Evolutionary conservation across 2,113 vertebrate species (phyloP).

Genomic region (Symphodus melops): DNA sequence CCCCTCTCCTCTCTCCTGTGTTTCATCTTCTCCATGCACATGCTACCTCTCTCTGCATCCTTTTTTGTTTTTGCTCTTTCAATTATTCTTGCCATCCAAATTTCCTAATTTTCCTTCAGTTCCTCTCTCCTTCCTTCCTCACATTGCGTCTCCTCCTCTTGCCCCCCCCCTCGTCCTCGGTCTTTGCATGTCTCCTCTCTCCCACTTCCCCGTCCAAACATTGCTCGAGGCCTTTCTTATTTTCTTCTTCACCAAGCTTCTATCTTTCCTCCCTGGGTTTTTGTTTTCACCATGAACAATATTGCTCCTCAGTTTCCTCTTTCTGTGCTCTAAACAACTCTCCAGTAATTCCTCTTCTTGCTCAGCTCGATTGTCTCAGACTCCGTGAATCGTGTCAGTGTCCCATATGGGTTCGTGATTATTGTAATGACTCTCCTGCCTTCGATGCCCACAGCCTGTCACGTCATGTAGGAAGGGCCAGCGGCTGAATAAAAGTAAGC

Average conservation of each 20-base stretch:
- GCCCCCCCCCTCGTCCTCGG: conserved; percentile 31
- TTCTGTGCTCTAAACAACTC: conserved; percentile 2
- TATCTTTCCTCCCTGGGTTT: background rate
- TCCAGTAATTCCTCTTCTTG: background rate
- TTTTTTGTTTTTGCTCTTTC: background rate
- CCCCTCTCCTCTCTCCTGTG: background rate
- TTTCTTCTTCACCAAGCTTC: conserved; percentile 18
- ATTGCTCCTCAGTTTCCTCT: background rate
- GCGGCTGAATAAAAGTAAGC: background rate
- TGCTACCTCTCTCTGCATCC: background rate
- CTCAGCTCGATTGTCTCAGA: background rate
- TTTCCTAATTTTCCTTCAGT: conserved; percentile 6
- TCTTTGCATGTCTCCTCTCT: conserved; percentile 38
- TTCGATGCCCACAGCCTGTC: conserved; percentile 44
- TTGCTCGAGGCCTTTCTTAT: conserved; percentile 30
- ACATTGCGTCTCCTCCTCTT: background rate
- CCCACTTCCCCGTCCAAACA: conserved; percentile 18
- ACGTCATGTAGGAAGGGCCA: conserved; percentile 21
- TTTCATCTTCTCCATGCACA: background rate
- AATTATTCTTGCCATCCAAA: background rate
- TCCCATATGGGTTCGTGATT: conserved; percentile 44
- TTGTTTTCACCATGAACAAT: background rate
- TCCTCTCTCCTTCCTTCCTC: background rate
- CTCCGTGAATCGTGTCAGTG: conserved; percentile 24
- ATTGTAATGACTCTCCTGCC: conserved; percentile 48